These are phyloP conservation scores for Pangasius mekongensis DNA, from an alignment of 2,797 vertebrate genomes.

Conservation along the genomic window DNA sequence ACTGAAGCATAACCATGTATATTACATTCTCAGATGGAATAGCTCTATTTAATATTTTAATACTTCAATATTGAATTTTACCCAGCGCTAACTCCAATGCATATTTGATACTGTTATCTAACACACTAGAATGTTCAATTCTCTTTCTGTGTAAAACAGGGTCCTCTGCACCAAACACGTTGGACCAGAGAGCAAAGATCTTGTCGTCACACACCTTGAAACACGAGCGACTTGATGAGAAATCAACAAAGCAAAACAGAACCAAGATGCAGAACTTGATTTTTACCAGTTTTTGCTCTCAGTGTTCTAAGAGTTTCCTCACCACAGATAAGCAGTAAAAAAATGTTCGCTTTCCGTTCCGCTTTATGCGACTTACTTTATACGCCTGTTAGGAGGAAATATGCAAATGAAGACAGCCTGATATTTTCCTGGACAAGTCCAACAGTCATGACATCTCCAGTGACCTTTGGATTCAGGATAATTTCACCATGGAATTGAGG, in stretches of 20 bases:
- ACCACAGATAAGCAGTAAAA: background rate
- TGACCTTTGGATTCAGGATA: conserved; percentile 16
- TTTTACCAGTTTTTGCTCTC: background rate
- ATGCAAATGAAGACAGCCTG: background rate
- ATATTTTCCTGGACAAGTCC: background rate
- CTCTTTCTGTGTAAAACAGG: conserved; percentile 11
- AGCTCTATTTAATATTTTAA: conserved; percentile 22
- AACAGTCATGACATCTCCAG: background rate
- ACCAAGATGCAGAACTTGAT: background rate
- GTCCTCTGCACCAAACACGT: background rate
- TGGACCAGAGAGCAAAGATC: background rate
- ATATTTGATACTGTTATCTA: background rate
- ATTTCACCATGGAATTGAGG: conserved; percentile 1
- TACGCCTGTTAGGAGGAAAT: background rate
- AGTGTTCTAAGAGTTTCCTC: background rate
- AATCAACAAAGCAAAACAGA: background rate
- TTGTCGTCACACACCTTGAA: background rate
- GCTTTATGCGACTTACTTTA: background rate
- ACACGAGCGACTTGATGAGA: background rate
- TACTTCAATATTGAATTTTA: conserved; percentile 7
- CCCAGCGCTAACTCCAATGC: background rate
- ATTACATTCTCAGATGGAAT: background rate
- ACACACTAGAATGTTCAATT: background rate
- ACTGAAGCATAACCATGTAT: background rate
- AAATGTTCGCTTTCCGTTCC: background rate